phyloP scores from a whole-genome alignment of 1,140 invertebrate species.

The Camponotus pennsylvanicus region DNA sequence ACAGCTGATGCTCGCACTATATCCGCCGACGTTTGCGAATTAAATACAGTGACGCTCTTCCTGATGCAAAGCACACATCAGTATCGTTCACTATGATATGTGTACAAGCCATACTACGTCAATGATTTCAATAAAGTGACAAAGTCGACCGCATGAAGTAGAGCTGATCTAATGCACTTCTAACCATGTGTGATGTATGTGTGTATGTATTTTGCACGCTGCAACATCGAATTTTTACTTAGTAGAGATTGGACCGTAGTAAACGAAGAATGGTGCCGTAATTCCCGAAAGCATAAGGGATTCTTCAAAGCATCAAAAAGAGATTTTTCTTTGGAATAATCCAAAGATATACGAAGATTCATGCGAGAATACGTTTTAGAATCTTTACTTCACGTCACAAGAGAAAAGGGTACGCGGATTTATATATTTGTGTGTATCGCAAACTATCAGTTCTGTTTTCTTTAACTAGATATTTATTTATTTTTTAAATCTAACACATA shows the following conservation, averaged over 20 bases:
- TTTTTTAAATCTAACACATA: neutral
- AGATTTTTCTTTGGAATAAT: neutral
- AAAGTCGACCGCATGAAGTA: constrained; percentile 48
- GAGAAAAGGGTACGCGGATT: neutral
- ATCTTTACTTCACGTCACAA: neutral
- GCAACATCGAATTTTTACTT: constrained; percentile 40
- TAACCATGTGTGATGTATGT: neutral
- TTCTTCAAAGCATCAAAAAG: neutral
- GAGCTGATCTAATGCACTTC: constrained; percentile 34
- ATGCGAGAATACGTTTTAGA: neutral
- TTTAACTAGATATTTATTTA: neutral
- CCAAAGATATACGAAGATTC: neutral
- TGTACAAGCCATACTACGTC: constrained; percentile 9
- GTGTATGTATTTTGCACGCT: constrained; percentile 18
- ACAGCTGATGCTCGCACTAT: constrained; percentile 1
- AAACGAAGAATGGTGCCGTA: constrained; percentile 25
- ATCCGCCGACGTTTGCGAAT: constrained; percentile 12
- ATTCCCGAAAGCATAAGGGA: neutral
- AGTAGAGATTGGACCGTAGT: constrained; percentile 8
- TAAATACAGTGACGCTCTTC: constrained; percentile 34
- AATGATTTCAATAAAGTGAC: constrained; percentile 39
- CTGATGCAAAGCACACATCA: constrained; percentile 17
- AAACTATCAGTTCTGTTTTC: neutral
- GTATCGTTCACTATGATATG: neutral
- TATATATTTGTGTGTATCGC: neutral